A percentile compares a stretch with the other conserved stretches of the same genome.
Conservation (phyloP, 2,888 invertebrate species). For the Synanthedon andrenaeformis region DNA sequence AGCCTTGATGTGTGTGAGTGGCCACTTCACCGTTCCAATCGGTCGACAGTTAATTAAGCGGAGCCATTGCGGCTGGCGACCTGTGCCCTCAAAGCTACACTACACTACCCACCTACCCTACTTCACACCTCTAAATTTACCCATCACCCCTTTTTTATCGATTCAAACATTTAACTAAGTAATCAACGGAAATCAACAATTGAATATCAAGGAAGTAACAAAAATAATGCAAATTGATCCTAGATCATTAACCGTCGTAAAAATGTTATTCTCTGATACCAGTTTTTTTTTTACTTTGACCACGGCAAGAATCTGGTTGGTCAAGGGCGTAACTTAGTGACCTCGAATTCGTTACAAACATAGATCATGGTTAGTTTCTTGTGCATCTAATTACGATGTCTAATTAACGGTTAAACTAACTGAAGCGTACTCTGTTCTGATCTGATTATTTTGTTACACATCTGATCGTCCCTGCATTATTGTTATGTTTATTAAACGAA, state of each 20-base stretch:
- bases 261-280: conserved; percentile 14
- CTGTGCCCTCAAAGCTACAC: conserved; percentile 2
- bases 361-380: conserved; percentile 16
- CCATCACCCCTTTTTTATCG: not conserved
- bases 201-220: not conserved
- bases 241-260: not conserved
- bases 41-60: conserved; percentile 51
- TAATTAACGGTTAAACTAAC: conserved; percentile 19
- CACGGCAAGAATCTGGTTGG: conserved; percentile 40
- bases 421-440: not conserved
- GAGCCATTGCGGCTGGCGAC: conserved; percentile 22
- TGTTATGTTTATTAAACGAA: not conserved
- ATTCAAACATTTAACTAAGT: not conserved
- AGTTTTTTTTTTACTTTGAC: conserved; percentile 29
- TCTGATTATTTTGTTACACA: conserved; percentile 1
- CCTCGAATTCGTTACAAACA: conserved; percentile 38
- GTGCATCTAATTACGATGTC: conserved; percentile 33
- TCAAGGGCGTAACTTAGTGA: conserved; percentile 40
- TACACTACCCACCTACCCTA: conserved; percentile 1
- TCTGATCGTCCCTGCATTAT: not conserved
- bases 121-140: conserved; percentile 14
- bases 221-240: not conserved
- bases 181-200: no score
- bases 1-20: conserved; percentile 61
- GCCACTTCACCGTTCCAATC: conserved; percentile 66